Evolutionary conservation across 1,140 invertebrate genomes (phyloP), one percentile per base, ranked within the genome.

Genomic region (Charaxes varanes): DNA sequence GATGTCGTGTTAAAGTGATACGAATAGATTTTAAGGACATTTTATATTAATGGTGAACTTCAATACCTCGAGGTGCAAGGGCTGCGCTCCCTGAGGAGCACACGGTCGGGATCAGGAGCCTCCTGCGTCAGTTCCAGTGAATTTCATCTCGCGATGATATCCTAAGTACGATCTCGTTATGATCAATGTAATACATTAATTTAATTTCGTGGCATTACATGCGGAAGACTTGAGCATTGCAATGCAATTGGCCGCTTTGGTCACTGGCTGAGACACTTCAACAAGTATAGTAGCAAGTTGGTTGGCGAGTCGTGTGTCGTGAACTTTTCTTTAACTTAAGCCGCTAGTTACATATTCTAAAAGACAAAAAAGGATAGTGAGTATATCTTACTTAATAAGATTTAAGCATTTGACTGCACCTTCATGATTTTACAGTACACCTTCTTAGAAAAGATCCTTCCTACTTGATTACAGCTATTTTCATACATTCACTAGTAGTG

Each of bases 141-240:
- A 66, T 41, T 61, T 78, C 73, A 70, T 82, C 73, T 53, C 54
- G 30, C 43, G 76, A 83, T 77, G 79, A 79, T 72, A 71, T 83
- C 79, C 79, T 83, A 83, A 66, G 56, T 53, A 61, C 70, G 79
- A 83, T 80, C 79, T 83, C 79, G 79, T 80, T 83, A 76, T 51
- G 74, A 80, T 80, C 76, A 82, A 71, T 72, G 11, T 17, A 31
- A 67, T 62, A 63, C 47, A 49, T 69, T 68, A 63, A 71, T 71
- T 55, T 68, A 74, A 64, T 68, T 67, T 67, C 61, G 76, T 80
- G 79, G 79, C 78, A 83, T 83, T 79, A 80, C 58, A n/a, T 31
- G 51, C 56, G 56, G 59, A 71, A 70, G 70, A 77, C 71, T 76
- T 60, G 54, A 65, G 63, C 70, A 69, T 74, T 70, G 65, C 76